Evolutionary conservation across 1,140 invertebrate genomes (phyloP).

Genomic region (Daktulosphaira vitifoliae): DNA sequence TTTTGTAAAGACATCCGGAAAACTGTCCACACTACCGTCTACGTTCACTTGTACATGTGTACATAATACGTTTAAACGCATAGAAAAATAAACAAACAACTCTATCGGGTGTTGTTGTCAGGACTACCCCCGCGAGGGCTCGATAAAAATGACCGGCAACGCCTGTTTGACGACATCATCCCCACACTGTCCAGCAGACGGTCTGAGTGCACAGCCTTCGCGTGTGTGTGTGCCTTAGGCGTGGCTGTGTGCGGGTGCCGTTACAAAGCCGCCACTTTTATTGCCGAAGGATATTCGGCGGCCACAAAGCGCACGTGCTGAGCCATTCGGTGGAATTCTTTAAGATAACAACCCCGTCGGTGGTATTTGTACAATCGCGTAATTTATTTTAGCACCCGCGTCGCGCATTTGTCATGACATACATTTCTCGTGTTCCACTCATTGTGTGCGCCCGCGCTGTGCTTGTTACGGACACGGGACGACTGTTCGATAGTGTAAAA

Average conservation of each 20-base stretch:
- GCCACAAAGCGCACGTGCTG: constrained; percentile 32
- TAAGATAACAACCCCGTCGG: constrained; percentile 10
- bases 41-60: not conserved
- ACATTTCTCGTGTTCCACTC: not conserved
- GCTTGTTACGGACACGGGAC: constrained; percentile 30
- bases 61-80: too few species aligned
- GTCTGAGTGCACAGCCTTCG: too few species aligned
- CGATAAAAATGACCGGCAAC: not conserved
- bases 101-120: constrained; percentile 1
- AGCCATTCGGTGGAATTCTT: constrained; percentile 27
- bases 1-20: constrained; percentile 29
- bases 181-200: too few species aligned
- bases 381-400: constrained; percentile 32
- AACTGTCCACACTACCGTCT: not conserved
- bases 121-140: not conserved
- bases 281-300: not conserved
- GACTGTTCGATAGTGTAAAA: not conserved
- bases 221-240: not conserved
- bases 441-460: not conserved
- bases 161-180: constrained; percentile 9
- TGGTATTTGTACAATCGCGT: constrained; percentile 26
- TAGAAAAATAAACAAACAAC: not conserved
- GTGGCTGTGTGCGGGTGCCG: too few species aligned
- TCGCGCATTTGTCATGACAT: constrained; percentile 2
- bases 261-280: not conserved